phyloP scores from a whole-genome alignment of 92 coral and sea anemone genomes.

The Umimayanthus chanpuru region DNA sequence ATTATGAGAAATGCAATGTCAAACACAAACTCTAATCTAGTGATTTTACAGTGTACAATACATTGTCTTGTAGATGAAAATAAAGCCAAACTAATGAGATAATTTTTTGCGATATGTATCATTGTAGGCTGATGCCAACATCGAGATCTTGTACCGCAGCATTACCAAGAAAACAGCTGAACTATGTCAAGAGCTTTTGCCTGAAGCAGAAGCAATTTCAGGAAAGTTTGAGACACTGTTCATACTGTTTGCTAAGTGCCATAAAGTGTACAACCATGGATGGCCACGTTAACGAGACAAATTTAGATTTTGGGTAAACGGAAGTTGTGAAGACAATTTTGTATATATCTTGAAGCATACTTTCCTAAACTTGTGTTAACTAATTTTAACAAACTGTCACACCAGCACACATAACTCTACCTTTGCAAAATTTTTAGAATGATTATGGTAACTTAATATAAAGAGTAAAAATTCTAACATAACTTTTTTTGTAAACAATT shows the following conservation, averaged over 20 bases:
- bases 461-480: no score
- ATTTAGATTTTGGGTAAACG: constrained; percentile 12
- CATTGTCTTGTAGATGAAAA: background rate
- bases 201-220: constrained; percentile 25
- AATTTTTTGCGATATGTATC: background rate
- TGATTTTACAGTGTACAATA: background rate
- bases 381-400: background rate
- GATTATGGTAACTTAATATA: no score
- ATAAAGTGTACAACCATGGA: constrained; percentile 40
- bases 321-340: background rate
- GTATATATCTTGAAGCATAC: background rate
- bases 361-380: background rate
- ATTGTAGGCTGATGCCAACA: constrained; percentile 20
- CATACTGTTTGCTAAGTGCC: constrained; percentile 33
- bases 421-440: no score
- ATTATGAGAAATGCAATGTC: constrained; percentile 18
- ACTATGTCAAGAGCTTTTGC: constrained; percentile 36
- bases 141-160: background rate
- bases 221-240: constrained; percentile 12
- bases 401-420: background rate
- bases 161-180: constrained; percentile 2
- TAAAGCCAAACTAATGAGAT: background rate
- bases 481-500: no score
- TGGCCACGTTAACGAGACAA: background rate
- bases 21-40: background rate